Conservation (phyloP, 2,888 invertebrate species). For the Pyrochroa serraticornis region DNA sequence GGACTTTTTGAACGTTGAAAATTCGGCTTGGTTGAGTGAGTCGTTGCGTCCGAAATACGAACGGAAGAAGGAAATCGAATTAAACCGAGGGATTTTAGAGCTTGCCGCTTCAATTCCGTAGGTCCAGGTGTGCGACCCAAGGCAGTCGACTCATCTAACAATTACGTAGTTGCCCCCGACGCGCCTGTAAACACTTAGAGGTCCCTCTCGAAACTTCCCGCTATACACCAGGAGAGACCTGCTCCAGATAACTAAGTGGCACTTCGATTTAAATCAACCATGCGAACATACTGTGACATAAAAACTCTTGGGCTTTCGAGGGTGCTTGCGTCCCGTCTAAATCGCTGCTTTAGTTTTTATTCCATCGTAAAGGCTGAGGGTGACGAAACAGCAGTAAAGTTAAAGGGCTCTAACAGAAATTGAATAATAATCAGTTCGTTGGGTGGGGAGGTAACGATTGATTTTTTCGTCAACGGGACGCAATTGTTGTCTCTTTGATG, state of each 20-base stretch:
- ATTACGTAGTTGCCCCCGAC: constrained; percentile 9
- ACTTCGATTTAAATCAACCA: no score
- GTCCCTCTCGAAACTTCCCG: neutral
- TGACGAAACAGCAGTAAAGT: constrained; percentile 10
- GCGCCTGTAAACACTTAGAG: constrained; percentile 6
- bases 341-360: constrained; percentile 9
- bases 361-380: constrained; percentile 8
- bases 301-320: constrained; percentile 1
- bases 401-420: constrained; percentile 5
- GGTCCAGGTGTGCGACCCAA: constrained; percentile 7
- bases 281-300: no score
- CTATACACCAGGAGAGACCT: no score
- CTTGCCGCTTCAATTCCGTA: neutral
- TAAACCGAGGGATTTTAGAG: constrained; percentile 12
- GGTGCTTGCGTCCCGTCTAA: neutral
- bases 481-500: constrained; percentile 11
- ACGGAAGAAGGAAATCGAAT: constrained; percentile 15
- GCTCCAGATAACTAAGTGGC: no score
- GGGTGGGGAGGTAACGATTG: neutral
- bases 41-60: neutral
- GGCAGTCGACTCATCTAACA: constrained; percentile 6
- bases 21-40: no score
- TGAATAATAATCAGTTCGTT: constrained; percentile 12
- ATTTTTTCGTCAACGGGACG: constrained; percentile 6
- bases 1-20: no score